Conservation (phyloP, 2,797 vertebrate species). For the Pempheris klunzingeri region DNA sequence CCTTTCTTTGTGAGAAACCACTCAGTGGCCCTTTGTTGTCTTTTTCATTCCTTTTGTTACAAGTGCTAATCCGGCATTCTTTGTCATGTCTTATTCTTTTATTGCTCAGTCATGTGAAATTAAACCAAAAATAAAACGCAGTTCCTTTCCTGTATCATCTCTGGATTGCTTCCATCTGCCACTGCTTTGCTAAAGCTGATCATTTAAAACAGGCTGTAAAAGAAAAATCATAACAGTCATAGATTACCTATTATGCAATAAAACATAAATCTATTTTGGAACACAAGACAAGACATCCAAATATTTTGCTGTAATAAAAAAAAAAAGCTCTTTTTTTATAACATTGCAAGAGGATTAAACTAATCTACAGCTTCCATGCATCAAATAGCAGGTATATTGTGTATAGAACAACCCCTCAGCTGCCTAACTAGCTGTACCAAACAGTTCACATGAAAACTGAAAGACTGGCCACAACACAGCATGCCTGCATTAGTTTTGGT, state of each 20-base stretch:
- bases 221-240: neutral
- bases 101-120: conserved; percentile 19
- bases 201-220: neutral
- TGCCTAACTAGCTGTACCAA: conserved; percentile 54
- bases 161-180: neutral
- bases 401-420: conserved; percentile 17
- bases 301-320: neutral
- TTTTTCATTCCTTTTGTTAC: neutral
- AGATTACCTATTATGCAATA: neutral
- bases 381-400: conserved; percentile 19
- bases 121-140: neutral
- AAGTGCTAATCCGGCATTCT: neutral
- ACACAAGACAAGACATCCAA: neutral
- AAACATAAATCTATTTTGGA: conserved; percentile 1
- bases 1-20: conserved; percentile 1
- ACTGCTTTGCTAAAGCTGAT: neutral
- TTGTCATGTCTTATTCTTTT: conserved; percentile 21
- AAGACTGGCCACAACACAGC: conserved; percentile 66
- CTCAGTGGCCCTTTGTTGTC: neutral
- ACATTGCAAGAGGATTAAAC: neutral
- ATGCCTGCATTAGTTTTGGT: conserved; percentile 73
- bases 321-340: neutral
- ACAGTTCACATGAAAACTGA: conserved; percentile 60
- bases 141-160: neutral
- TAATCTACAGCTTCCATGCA: conserved; percentile 19